phyloP scores from a whole-genome alignment of 1,140 invertebrate species.

The Pogonognathellus flavescens region DNA sequence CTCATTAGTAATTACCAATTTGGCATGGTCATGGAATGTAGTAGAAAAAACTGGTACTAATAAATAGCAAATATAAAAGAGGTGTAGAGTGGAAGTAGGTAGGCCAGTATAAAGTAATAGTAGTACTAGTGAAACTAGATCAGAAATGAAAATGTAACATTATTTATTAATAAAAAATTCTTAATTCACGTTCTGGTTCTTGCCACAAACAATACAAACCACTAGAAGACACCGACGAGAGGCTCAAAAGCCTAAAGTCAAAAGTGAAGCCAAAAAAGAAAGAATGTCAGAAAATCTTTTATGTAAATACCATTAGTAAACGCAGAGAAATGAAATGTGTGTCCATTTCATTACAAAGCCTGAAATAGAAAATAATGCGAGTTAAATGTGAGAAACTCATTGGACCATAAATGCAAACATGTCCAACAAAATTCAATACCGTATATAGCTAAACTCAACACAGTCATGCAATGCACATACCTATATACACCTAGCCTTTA shows the following conservation, averaged over 20 bases:
- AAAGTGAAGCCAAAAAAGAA: not conserved
- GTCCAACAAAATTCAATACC: conserved; percentile 22
- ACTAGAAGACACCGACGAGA: not conserved
- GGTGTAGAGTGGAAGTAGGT: too few relatives aligned
- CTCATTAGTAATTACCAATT: too few relatives aligned
- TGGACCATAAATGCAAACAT: conserved; percentile 27
- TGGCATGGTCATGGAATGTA: too few relatives aligned
- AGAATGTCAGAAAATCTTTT: not conserved
- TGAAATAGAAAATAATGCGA: conserved; percentile 16
- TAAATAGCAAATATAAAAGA: too few relatives aligned
- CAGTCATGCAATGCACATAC: too few relatives aligned
- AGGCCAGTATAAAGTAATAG: too few relatives aligned
- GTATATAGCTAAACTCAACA: not conserved
- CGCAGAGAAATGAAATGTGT: conserved; percentile 27
- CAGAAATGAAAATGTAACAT: too few relatives aligned
- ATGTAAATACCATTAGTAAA: conserved; percentile 6
- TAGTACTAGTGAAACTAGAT: too few relatives aligned
- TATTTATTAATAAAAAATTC: too few relatives aligned
- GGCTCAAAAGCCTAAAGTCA: not conserved
- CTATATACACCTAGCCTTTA: too few relatives aligned
- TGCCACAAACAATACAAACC: not conserved
- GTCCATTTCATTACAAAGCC: conserved; percentile 21
- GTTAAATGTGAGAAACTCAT: conserved; percentile 44
- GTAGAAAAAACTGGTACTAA: too few relatives aligned
- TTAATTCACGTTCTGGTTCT: too few relatives aligned